Conservation (phyloP, 2,797 vertebrate genomes). For the Martes flavigula region DNA sequence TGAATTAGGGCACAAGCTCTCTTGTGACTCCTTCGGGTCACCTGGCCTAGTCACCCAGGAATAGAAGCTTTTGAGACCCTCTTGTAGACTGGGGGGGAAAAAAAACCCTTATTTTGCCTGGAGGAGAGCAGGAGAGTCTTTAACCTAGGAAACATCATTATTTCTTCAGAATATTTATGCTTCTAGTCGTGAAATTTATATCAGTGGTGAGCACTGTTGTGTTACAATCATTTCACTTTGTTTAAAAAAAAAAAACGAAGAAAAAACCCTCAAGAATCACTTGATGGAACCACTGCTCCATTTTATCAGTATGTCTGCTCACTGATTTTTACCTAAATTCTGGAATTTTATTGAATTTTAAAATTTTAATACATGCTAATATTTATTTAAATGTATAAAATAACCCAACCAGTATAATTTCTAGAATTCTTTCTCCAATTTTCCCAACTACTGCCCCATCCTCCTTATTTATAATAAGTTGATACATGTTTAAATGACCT, state of each 20-base stretch:
- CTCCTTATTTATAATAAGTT: constrained; percentile 31
- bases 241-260: not conserved
- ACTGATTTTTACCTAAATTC: constrained; percentile 1
- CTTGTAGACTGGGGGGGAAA: not conserved
- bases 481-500: not conserved
- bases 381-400: not conserved
- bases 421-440: not conserved
- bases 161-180: constrained; percentile 15
- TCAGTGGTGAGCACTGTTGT: not conserved
- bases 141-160: not conserved
- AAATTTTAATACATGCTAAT: not conserved
- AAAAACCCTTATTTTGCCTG: not conserved
- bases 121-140: not conserved
- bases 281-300: not conserved
- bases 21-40: not conserved
- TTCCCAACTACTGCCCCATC: not conserved
- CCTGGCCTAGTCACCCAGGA: not conserved
- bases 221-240: not conserved
- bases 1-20: not conserved
- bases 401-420: not conserved
- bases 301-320: not conserved
- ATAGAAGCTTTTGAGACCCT: not conserved
- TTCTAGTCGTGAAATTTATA: not conserved
- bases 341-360: constrained; percentile 15
- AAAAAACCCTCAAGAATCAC: not conserved